Conservation (phyloP, 92 coral and sea anemone genomes). For the Blastomussa wellsi region DNA sequence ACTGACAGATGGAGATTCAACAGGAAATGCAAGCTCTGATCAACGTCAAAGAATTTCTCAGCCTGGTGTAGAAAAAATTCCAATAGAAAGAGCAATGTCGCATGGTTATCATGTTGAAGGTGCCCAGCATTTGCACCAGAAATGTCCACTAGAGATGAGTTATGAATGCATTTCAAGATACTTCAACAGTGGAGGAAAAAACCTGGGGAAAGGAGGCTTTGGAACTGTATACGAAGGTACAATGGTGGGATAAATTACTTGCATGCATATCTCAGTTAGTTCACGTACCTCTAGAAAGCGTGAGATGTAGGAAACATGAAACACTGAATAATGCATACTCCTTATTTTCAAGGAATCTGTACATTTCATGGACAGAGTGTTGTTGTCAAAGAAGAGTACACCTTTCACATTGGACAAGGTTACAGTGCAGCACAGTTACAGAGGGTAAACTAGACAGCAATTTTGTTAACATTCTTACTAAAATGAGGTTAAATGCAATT, state of each 20-base stretch:
- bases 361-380: constrained; percentile 26
- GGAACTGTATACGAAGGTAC: constrained; percentile 25
- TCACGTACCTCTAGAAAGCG: neutral
- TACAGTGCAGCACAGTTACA: constrained; percentile 8
- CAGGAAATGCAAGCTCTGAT: neutral
- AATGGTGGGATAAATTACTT: too few species aligned
- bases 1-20: neutral
- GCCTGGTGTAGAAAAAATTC: constrained; percentile 1
- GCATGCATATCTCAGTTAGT: neutral
- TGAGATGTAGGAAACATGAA: neutral
- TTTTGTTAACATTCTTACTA: too few species aligned
- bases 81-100: constrained; percentile 13
- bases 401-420: neutral
- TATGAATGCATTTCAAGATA: neutral
- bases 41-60: neutral
- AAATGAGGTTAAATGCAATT: too few species aligned
- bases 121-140: neutral
- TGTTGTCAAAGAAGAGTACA: constrained; percentile 21
- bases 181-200: neutral
- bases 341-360: neutral
- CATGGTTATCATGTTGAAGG: neutral
- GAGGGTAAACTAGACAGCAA: constrained; percentile 11
- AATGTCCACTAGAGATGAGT: constrained; percentile 37
- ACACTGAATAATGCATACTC: too few species aligned
- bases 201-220: constrained; percentile 24